Percentiles rank a stretch among this genome's conserved stretches.
phyloP scores from a whole-genome alignment of 2,113 vertebrate species.

The Nyctibius bracteatus region DNA sequence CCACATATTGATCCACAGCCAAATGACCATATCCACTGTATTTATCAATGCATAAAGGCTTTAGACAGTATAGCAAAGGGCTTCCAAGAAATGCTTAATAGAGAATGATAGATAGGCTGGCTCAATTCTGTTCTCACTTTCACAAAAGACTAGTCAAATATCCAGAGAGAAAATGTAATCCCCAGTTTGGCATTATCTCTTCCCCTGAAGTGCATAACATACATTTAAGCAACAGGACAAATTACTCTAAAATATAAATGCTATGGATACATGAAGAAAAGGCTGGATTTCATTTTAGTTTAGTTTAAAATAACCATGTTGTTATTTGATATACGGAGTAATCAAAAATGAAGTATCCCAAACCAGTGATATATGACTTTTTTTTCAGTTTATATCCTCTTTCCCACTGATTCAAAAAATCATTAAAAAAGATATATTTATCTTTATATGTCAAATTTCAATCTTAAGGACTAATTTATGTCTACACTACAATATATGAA shows the following conservation, averaged over 20 bases:
- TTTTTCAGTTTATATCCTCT: not conserved
- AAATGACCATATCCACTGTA: not conserved
- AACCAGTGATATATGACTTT: not conserved
- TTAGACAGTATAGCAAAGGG: not conserved
- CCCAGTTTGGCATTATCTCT: not conserved
- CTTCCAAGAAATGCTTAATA: not conserved
- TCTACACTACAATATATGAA: not conserved
- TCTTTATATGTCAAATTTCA: not conserved
- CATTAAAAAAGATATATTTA: not conserved
- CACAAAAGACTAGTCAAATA: not conserved
- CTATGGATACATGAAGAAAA: not conserved
- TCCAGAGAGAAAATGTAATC: not conserved
- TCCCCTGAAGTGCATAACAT: not conserved
- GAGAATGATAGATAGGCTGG: not conserved
- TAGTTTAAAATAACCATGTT: not conserved
- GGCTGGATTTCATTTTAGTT: not conserved
- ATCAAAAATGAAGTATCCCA: not conserved
- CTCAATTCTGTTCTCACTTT: not conserved
- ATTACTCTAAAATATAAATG: not conserved
- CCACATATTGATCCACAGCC: not conserved
- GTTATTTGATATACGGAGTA: not conserved
- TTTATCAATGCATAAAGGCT: not conserved
- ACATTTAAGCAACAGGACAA: not conserved
- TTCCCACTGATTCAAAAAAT: not conserved
- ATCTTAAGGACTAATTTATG: not conserved